These are phyloP conservation scores for Colius striatus DNA, from an alignment of 2,113 vertebrate species.

Conservation along the genomic window DNA sequence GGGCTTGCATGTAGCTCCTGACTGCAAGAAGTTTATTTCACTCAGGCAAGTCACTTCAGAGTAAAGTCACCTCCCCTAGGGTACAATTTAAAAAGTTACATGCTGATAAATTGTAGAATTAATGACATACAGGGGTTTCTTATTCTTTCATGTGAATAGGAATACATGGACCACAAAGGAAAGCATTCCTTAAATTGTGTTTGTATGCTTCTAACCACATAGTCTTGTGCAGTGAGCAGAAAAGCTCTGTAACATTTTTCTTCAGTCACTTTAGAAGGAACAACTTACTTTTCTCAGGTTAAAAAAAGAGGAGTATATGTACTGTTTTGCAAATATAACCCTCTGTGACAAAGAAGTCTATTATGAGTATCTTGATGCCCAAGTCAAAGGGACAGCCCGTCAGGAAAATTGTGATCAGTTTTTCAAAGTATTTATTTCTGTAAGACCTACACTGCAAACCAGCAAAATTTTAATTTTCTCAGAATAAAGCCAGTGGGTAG, in stretches of 20 bases:
- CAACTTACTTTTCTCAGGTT: neutral
- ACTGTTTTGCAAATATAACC: neutral
- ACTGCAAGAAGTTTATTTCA: neutral
- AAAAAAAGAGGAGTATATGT: neutral
- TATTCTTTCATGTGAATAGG: neutral
- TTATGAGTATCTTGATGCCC: neutral
- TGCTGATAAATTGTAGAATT: neutral
- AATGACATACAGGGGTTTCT: neutral
- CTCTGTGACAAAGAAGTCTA: neutral
- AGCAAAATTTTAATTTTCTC: neutral
- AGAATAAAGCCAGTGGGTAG: neutral
- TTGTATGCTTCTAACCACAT: neutral
- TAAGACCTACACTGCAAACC: neutral
- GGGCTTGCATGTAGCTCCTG: neutral
- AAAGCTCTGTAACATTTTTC: neutral
- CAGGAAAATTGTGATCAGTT: conserved; percentile 21
- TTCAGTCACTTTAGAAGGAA: neutral
- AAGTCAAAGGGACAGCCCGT: conserved; percentile 19
- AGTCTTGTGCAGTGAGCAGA: neutral
- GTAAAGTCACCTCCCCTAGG: neutral
- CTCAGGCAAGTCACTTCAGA: neutral
- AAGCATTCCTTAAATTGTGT: neutral
- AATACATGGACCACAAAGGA: neutral
- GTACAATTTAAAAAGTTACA: neutral
- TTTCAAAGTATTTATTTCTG: neutral